Base-by-base conservation (phyloP, 2,113 vertebrate genomes). In the Pomatostomus ruficeps region DNA sequence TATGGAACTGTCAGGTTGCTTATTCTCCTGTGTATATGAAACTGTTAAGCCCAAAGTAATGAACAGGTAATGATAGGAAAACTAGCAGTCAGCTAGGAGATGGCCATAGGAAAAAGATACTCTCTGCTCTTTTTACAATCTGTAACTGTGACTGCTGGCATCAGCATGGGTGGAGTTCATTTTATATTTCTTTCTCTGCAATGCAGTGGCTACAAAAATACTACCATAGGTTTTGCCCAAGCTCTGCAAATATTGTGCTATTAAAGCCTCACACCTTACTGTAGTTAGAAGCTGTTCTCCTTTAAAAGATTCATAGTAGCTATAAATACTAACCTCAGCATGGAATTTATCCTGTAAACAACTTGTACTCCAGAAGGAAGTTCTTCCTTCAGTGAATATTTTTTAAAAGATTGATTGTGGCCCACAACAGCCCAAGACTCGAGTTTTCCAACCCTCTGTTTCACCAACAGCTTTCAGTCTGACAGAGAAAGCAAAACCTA, bases 261-360 rank as follows among this genome's bases (percentile, higher is more conserved):
- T 62, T 77, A 79, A 78, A 85, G 23, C 24, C 8, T 54, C 5
- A n/a, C 70, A 82, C 49, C 35, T 70, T 52, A 23, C 5, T 46
- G 43, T 25, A 71, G 33, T 62, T 85, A 76, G 59, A 85, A 70
- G 26, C 29, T 40, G 9, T 83, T 88, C 54, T 65, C 77, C 71
- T 95, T 88, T 77, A 85, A 90, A 92, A 77, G 62, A 79, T 76
- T 83, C 58, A 40, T 24, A 31, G 81, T 4, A 57, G 67, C 71
- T 92, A 91, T 90, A 93, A 93, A 88, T 95, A 93, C 1, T 71
- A 88, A 33, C 29, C 73, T 91, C 75, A 71, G 55, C 31, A 40
- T 81, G 75, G 76, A 96, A 96, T 90, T 90, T n/a, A 77, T 55
- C 40, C 52, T 57, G 52, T 95, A 90, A 95, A 89, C 75, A 96